Conservation (phyloP, 2,888 invertebrate genomes). For the Muscina levida region DNA sequence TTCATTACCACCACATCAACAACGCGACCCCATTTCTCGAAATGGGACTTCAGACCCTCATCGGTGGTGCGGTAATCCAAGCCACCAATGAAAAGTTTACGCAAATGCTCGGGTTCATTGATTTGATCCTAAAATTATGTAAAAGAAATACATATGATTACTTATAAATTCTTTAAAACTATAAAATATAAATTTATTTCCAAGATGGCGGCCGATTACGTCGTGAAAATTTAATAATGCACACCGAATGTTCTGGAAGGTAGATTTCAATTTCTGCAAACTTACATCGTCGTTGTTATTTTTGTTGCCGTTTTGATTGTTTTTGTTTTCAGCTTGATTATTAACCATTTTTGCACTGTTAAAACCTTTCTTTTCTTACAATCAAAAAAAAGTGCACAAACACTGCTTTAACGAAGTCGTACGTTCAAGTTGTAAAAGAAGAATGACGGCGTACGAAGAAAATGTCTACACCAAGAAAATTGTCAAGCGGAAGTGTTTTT, state of each 20-base stretch:
- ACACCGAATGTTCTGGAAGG: conserved; percentile 42
- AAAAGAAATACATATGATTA: too few relatives aligned
- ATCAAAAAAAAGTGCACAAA: neutral
- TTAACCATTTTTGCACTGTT: neutral
- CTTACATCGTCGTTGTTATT: conserved; percentile 67
- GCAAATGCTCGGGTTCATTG: conserved; percentile 85
- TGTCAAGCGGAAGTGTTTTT: neutral
- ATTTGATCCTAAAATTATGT: conserved; percentile 71
- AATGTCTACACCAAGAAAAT: conserved; percentile 90
- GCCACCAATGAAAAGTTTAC: conserved; percentile 97
- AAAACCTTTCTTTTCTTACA: neutral
- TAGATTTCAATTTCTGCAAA: conserved; percentile 32
- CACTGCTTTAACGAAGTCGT: conserved; percentile 8
- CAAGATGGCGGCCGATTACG: conserved; percentile 64
- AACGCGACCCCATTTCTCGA: conserved; percentile 98
- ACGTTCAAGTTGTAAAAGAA: conserved; percentile 25
- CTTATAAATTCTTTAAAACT: neutral
- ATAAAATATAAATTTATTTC: conserved; percentile 10
- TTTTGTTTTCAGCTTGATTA: conserved; percentile 56
- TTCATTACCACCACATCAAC: conserved; percentile 98
- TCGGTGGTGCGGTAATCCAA: conserved; percentile 96
- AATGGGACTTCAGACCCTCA: conserved; percentile 93
- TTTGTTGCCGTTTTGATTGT: conserved; percentile 61
- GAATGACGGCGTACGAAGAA: conserved; percentile 45
- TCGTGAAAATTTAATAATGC: too few relatives aligned